These are phyloP conservation scores for Acrocyrtus sp. DNA, from an alignment of 2,888 invertebrate species.

Conservation along the genomic window DNA sequence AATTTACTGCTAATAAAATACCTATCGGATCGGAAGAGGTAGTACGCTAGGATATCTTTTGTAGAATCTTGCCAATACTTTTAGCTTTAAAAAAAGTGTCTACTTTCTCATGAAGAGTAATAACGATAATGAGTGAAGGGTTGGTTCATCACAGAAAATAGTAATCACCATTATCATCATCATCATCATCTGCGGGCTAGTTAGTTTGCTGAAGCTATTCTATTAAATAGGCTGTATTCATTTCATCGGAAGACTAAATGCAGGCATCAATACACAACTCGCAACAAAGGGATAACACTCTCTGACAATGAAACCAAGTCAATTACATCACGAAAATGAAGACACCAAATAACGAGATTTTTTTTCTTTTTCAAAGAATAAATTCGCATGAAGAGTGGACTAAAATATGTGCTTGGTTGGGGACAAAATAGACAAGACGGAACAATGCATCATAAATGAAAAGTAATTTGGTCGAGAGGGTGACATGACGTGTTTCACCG, in stretches of 20 bases:
- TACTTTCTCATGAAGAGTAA: conserved; percentile 1
- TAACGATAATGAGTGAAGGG: background rate
- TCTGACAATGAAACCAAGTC: conserved; percentile 43
- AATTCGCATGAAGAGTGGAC: background rate
- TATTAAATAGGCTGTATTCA: background rate
- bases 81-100: too few relatives aligned
- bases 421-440: too few relatives aligned
- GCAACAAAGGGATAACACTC: too few relatives aligned
- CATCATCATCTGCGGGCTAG: background rate
- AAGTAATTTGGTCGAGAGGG: too few relatives aligned
- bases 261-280: background rate
- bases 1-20: background rate
- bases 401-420: too few relatives aligned
- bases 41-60: too few relatives aligned
- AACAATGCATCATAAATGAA: too few relatives aligned
- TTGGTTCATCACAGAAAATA: too few relatives aligned
- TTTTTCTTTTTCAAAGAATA: too few relatives aligned
- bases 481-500: too few relatives aligned
- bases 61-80: too few relatives aligned
- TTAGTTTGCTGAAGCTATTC: background rate
- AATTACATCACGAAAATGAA: conserved; percentile 42
- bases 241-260: background rate
- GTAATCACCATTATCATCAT: background rate
- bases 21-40: too few relatives aligned
- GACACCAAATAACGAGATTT: conserved; percentile 24